Base-by-base conservation (phyloP, 2,888 invertebrate species). In the Rosalia funebris region DNA sequence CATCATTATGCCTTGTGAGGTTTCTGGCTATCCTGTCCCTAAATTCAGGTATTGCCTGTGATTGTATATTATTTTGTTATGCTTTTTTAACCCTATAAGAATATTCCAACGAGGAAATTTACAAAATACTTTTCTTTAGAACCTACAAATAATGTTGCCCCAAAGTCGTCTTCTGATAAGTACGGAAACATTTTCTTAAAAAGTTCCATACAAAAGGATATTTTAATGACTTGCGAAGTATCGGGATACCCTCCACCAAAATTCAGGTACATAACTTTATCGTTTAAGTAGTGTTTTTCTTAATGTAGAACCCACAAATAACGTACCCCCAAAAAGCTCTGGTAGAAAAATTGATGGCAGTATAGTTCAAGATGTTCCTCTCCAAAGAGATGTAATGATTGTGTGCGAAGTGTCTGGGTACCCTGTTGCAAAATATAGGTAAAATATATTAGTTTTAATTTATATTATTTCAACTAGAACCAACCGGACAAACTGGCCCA, bases 351-450 rank as follows among this genome's bases (percentile, higher is more conserved):
- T 81, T 70, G 82, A 81, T 65, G 83, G 82, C 68, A 82, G 83
- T 68, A 83, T 86, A 74, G 81, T 86, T 71, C 80, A 83, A 75
- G 82, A 82, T 63, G 79, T 78, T 60, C 63, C 77, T 59, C 66
- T 70, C 9, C 72, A 79, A 44, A 68, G 70, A 55, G 78, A 82
- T 19, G 81, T 82, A 59, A 82, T 88, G 73, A 82, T 91, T 80
- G 84, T 87, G 72, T 91, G 91, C 80, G 87, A 88, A 78, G 87
- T 89, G 68, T 86, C 88, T 77, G 89, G 88, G 75, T 90, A 84
- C 79, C 91, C 91, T 63, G 86, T 87, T 66, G 91, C 91, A 66
- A 76, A 86, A 72, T 89, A 87, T 86, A 90, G 90, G 91, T 68
- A 65, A 32, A 59, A 83, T 34, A 12, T 5, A 19, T 47, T 46